phyloP scores from a whole-genome alignment of 64 coral and sea anemone genomes.

The Acropora tenuis region DNA sequence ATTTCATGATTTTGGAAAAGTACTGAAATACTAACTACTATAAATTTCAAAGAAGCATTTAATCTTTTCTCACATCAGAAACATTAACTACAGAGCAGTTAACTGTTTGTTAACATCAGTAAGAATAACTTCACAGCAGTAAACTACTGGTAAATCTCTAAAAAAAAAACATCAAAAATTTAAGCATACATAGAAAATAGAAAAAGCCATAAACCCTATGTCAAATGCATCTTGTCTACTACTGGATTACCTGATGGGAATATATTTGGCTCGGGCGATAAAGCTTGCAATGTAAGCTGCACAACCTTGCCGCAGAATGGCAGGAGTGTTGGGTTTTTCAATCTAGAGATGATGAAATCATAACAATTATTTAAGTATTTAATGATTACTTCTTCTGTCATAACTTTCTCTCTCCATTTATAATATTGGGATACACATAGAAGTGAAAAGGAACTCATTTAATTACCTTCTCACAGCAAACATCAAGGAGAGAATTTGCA shows the following conservation, averaged over 20 bases:
- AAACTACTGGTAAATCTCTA: no score
- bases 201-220: background rate
- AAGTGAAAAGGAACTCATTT: no score
- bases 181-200: background rate
- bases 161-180: background rate
- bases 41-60: no score
- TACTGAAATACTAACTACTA: no score
- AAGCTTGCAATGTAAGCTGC: conserved; percentile 93
- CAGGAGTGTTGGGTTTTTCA: conserved; percentile 71
- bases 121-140: no score
- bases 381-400: no score
- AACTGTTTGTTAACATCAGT: no score
- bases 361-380: background rate
- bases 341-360: conserved; percentile 48
- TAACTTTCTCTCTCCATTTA: no score
- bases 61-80: no score
- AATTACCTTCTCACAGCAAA: conserved; percentile 97
- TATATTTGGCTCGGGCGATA: conserved; percentile 88
- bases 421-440: no score
- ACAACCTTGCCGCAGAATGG: conserved; percentile 78
- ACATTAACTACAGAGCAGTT: no score
- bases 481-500: conserved; percentile 82
- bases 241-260: conserved; percentile 66
- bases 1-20: no score
- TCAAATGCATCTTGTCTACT: background rate